Percentiles rank a stretch among this genome's conserved stretches.
Conservation (phyloP, 2,888 invertebrate species). For the Villa cingulata region DNA sequence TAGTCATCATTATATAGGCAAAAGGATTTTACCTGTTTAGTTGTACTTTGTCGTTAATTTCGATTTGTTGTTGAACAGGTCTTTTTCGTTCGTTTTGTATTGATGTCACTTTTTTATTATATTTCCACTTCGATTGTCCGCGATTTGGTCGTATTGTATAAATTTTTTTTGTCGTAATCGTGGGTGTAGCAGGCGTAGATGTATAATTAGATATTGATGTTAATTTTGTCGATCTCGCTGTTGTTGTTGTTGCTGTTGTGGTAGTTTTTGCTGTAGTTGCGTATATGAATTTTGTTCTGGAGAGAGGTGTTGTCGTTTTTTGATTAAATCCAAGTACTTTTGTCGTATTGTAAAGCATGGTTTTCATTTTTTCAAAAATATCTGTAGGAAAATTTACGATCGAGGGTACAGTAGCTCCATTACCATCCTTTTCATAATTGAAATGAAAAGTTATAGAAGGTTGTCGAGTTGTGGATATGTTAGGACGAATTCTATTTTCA, state of each 20-base stretch:
- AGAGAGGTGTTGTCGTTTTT: not conserved
- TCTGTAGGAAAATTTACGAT: conserved; percentile 34
- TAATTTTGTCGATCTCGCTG: not conserved
- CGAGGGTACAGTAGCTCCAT: conserved; percentile 26
- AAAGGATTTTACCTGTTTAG: conserved; percentile 17
- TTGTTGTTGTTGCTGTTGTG: too few species aligned
- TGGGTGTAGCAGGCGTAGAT: conserved; percentile 37
- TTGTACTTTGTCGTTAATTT: conserved; percentile 16
- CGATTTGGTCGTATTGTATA: conserved; percentile 36
- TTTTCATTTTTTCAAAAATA: conserved; percentile 29
- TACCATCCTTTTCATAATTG: not conserved
- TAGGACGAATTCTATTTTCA: too few species aligned
- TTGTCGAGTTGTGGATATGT: not conserved
- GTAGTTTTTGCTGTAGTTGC: too few species aligned
- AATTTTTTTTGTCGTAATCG: conserved; percentile 27
- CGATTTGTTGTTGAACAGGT: conserved; percentile 11
- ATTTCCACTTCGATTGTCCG: conserved; percentile 36
- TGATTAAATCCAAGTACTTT: not conserved
- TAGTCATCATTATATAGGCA: too few species aligned
- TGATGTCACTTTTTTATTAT: conserved; percentile 21
- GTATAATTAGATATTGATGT: conserved; percentile 11
- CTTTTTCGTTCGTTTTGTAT: conserved; percentile 3
- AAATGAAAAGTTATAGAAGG: conserved; percentile 5
- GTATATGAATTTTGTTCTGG: not conserved
- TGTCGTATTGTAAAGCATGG: not conserved